A percentile compares a stretch with the other conserved stretches of the same genome.
Evolutionary conservation across 35 echinoderm and acorn worm genomes (phyloP).

Genomic region (Ptychodera flava): DNA sequence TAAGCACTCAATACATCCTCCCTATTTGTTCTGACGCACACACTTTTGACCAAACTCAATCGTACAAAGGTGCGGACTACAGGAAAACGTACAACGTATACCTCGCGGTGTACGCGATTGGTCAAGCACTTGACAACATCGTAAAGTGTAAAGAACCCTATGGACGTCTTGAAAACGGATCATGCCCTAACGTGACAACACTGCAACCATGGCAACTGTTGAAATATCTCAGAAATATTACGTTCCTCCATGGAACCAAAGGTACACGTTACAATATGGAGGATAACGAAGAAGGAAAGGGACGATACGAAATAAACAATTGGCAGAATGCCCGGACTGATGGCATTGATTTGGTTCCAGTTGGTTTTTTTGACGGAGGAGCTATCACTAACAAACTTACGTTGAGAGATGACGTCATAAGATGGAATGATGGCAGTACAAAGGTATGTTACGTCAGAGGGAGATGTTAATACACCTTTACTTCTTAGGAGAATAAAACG

Average conservation of each 20-base stretch:
- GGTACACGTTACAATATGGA: background rate
- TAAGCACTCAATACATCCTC: too few relatives aligned
- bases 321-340: background rate
- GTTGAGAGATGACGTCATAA: background rate
- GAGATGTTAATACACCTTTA: too few relatives aligned
- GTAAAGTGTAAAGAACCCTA: background rate
- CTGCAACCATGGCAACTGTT: background rate
- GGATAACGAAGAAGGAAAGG: background rate
- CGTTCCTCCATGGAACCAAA: background rate
- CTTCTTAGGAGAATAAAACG: too few relatives aligned
- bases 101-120: background rate
- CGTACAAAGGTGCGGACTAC: background rate
- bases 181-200: too few relatives aligned
- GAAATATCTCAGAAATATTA: background rate
- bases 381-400: background rate
- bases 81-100: background rate
- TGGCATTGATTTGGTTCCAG: background rate
- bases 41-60: background rate
- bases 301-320: background rate
- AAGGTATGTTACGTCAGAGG: too few relatives aligned
- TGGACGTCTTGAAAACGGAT: too few relatives aligned
- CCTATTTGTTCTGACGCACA: background rate
- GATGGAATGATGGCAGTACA: background rate
- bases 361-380: background rate
- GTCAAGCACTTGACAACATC: background rate